Conservation (phyloP, 1,140 invertebrate species). For the Apis mellifera region Amel_HAv3.1 CM009932.2:10588501-10589000, state of each 20-base stretch:
- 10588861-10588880: constrained; percentile 74
- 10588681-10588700: constrained; percentile 75
- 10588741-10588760: constrained; percentile 67
- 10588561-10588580: constrained; percentile 58
- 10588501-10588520: constrained; percentile 71
- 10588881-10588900: constrained; percentile 54
- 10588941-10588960: constrained; percentile 23
- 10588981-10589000: too few species aligned
- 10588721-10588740: constrained; percentile 58
- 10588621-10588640: constrained; percentile 49
- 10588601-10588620: background rate
- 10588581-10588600: constrained; percentile 18
- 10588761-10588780: constrained; percentile 69
- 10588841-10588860: constrained; percentile 60
- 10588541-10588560: constrained; percentile 56
- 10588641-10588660: constrained; percentile 55
- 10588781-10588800: background rate
- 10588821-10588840: constrained; percentile 58
- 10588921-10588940: constrained; percentile 39
- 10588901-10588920: constrained; percentile 68
- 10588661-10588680: constrained; percentile 65
- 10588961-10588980: constrained; percentile 34
- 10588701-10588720: constrained; percentile 61
- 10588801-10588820: constrained; percentile 46
- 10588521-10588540: background rate